These are phyloP conservation scores for Odontophorus gujanensis DNA, from an alignment of 2,113 vertebrate genomes.

Conservation along the genomic window DNA sequence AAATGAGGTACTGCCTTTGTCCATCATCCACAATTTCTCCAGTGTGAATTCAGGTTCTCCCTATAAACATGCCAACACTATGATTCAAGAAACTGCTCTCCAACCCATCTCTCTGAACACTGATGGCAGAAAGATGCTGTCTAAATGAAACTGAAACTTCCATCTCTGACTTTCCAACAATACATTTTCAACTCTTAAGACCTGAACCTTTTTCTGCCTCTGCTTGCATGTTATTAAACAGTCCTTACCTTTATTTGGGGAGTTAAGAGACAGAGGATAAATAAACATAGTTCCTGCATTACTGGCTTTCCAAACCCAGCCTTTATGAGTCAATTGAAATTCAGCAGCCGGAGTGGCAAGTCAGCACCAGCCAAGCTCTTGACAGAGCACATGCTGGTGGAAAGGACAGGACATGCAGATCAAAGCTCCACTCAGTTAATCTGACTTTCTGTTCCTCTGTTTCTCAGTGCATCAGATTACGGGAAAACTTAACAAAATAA, in stretches of 20 bases:
- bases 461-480: neutral
- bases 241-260: neutral
- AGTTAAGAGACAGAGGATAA: neutral
- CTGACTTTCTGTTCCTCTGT: conserved; percentile 14
- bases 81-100: neutral
- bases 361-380: neutral
- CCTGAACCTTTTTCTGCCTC: neutral
- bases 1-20: accelerated
- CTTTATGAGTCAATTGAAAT: neutral
- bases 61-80: neutral
- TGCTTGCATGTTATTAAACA: neutral
- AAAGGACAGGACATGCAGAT: neutral
- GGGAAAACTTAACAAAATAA: conserved; percentile 44
- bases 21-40: neutral
- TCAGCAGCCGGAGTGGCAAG: neutral
- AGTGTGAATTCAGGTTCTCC: neutral
- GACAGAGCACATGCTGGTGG: accelerated
- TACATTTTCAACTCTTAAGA: neutral
- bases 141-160: neutral
- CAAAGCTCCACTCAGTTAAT: conserved; percentile 7
- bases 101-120: neutral
- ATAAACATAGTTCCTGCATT: neutral
- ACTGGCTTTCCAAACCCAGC: neutral
- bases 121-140: neutral
- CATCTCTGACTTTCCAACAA: neutral